A percentile compares a stretch with the other conserved stretches of the same genome.
Evolutionary conservation across 92 coral and sea anemone genomes (phyloP).

Genomic region (Zoanthus sociatus): DNA sequence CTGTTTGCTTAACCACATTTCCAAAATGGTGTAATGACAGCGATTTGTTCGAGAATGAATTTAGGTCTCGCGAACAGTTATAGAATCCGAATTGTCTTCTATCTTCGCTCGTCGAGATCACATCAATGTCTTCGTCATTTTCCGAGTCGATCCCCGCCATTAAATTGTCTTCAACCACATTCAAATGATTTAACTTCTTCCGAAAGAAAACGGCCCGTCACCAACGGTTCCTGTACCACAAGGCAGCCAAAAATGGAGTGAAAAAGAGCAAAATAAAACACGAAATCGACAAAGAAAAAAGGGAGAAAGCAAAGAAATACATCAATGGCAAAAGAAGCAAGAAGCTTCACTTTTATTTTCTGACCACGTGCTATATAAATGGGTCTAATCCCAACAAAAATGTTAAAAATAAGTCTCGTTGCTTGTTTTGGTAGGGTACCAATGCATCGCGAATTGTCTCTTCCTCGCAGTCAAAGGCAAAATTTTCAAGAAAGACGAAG

Average conservation of each 20-base stretch:
- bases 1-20: conserved; percentile 29
- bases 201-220: not conserved
- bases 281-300: not conserved
- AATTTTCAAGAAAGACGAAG: conserved; percentile 5
- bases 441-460: conserved; percentile 6
- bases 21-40: conserved; percentile 42
- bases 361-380: conserved; percentile 36
- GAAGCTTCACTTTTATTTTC: not conserved
- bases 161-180: not conserved
- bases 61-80: conserved; percentile 11
- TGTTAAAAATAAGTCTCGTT: not conserved
- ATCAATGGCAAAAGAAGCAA: conserved; percentile 13
- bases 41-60: not conserved
- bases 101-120: conserved; percentile 34
- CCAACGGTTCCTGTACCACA: conserved; percentile 18
- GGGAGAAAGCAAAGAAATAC: conserved; percentile 23
- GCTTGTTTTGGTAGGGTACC: not conserved
- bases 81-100: conserved; percentile 26
- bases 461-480: not conserved
- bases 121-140: conserved; percentile 45
- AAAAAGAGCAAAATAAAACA: not conserved
- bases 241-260: not conserved
- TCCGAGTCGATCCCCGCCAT: conserved; percentile 51
- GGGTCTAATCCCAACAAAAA: not conserved
- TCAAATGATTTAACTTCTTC: not conserved